Percentiles rank a stretch among this genome's conserved stretches.
These are phyloP conservation scores for Ctenosaura bakeri DNA, from an alignment of 2,797 vertebrate genomes.

Conservation along the genomic window DNA sequence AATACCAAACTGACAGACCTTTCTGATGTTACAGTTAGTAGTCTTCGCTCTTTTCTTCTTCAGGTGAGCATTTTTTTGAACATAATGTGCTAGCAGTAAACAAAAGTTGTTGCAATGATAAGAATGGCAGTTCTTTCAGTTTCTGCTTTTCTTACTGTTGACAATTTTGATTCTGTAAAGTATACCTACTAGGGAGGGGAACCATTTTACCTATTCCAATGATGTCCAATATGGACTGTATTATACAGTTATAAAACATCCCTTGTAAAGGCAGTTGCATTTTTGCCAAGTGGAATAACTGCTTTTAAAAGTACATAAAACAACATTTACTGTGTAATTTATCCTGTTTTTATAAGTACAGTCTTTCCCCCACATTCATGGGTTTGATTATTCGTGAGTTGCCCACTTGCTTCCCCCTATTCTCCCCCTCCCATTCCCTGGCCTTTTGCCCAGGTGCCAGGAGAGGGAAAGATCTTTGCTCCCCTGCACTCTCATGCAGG, in stretches of 20 bases:
- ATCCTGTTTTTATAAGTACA: background rate
- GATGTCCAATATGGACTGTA: background rate
- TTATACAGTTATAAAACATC: background rate
- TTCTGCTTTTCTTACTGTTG: background rate
- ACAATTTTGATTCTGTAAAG: background rate
- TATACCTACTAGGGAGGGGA: background rate
- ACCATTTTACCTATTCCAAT: background rate
- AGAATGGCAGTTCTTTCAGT: slow-evolving; percentile 14
- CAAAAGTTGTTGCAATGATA: background rate
- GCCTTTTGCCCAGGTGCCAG: too few relatives aligned
- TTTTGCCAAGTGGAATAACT: too few relatives aligned
- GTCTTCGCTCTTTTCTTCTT: slow-evolving; percentile 78
- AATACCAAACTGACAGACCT: slow-evolving; percentile 75
- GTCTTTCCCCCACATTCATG: too few relatives aligned
- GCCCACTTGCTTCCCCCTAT: too few relatives aligned
- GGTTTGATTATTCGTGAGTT: too few relatives aligned
- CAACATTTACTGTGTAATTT: slow-evolving; percentile 3
- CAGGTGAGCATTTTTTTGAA: slow-evolving; percentile 74
- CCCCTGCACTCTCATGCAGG: too few relatives aligned
- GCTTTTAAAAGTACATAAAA: background rate
- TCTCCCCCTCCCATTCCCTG: too few relatives aligned
- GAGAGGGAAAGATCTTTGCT: too few relatives aligned
- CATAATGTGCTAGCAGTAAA: background rate
- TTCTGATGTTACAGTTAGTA: slow-evolving; percentile 64
- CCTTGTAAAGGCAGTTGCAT: background rate